Base-by-base conservation (phyloP, 2,888 invertebrate species). In the Agonum fuliginosum region DNA sequence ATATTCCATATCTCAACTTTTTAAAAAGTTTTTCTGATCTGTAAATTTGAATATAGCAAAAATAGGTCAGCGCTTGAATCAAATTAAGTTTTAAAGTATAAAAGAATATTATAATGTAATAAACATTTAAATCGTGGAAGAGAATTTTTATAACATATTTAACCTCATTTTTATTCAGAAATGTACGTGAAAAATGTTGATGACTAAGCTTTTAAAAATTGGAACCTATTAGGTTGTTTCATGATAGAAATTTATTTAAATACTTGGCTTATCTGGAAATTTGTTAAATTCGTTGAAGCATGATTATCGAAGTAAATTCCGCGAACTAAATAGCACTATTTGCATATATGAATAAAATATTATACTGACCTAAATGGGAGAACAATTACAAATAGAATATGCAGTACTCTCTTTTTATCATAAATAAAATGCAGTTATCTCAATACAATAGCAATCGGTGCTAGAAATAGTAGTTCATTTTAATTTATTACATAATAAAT, bases 111-210 rank as follows among this genome's bases (percentile, higher is more conserved):
- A 67, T 67, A 67, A 67, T 67, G 41, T 41, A 30, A 67, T 41
- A 67, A 67, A 67, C 22, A 67, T 67, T 67, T 41, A 27, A 62
- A 62, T 62, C 30, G 30, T 62, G 58, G 34, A 62, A 48, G 34
- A 34, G 62, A 62, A 62, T 62, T 62, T 62, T 62, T 62, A 34
- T 58, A 58, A 30, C 14, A 37, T 22, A 72, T 72, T 22, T 58
- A 58, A 72, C 72, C 72, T 72, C 72, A 54, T 54, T 72, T 48
- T 37, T 24, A 8, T 22, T 43, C 37, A 22, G 20, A 4, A 71
- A 71, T 48, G 30, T n/a, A 72, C 54, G 54, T 72, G 22, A 72
- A 54, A 51, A 72, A 54, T 54, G 30, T 51, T 72, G 72, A 72
- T 72, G 51, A 54, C 19, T 72, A 30, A 30, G 72, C 30, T 72